These are phyloP conservation scores for Agonopterix arenella DNA, from an alignment of 2,888 invertebrate species.

Conservation along the genomic window DNA sequence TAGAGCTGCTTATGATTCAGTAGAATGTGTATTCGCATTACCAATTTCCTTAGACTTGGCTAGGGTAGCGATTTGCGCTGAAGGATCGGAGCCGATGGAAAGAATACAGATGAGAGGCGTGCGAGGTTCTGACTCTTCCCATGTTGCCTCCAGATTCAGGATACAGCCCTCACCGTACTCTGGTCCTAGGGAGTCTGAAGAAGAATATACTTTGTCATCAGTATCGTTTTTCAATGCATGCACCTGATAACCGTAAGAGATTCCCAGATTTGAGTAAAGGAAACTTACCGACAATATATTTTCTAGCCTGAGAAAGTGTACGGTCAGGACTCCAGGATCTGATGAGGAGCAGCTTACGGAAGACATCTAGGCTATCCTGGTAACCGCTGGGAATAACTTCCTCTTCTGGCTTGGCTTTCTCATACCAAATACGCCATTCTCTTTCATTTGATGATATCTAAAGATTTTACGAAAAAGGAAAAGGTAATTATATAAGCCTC, in stretches of 20 bases:
- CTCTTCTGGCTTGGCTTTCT: slow-evolving; percentile 94
- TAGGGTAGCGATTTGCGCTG: slow-evolving; percentile 91
- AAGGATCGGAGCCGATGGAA: slow-evolving; percentile 97
- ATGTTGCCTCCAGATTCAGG: slow-evolving; percentile 92
- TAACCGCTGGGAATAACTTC: slow-evolving; percentile 94
- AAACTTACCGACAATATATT: slow-evolving; percentile 87
- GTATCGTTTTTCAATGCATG: too few relatives aligned
- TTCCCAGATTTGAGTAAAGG: neutral
- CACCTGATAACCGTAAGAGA: too few relatives aligned
- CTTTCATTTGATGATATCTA: slow-evolving; percentile 90
- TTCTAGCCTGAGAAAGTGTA: slow-evolving; percentile 94
- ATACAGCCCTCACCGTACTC: slow-evolving; percentile 95
- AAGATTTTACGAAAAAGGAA: neutral
- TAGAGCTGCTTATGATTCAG: too few relatives aligned
- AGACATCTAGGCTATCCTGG: slow-evolving; percentile 89
- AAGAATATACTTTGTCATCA: neutral
- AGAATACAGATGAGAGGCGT: slow-evolving; percentile 94
- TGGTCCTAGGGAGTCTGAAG: slow-evolving; percentile 85
- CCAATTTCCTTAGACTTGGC: slow-evolving; percentile 92
- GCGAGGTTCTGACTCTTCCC: slow-evolving; percentile 91
- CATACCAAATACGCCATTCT: slow-evolving; percentile 94
- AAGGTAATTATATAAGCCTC: neutral
- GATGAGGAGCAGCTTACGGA: slow-evolving; percentile 90
- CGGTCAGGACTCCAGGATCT: slow-evolving; percentile 97
- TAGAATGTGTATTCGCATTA: slow-evolving; percentile 53